A percentile compares a stretch with the other conserved stretches of the same genome.
Conservation (phyloP, 2,888 invertebrate species). For the Pseudanteris insignis region DNA sequence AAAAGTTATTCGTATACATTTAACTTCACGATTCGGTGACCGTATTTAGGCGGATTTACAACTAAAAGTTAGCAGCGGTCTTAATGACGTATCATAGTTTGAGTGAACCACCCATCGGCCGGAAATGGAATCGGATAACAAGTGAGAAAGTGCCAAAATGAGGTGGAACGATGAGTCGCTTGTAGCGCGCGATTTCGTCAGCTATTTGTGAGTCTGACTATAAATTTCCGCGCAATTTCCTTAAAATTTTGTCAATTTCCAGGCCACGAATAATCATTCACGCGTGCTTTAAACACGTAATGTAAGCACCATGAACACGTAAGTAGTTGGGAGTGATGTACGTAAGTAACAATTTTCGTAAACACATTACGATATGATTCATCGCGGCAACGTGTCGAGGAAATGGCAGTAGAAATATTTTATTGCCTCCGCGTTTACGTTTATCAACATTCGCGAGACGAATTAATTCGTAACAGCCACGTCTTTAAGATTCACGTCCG, state of each 20-base stretch:
- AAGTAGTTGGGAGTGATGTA: not conserved
- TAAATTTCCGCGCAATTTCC: slow-evolving; percentile 62
- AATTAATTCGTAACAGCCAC: slow-evolving; percentile 1
- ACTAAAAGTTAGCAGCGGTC: no score
- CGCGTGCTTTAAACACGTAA: slow-evolving; percentile 22
- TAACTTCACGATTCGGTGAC: no score
- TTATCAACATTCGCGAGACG: slow-evolving; percentile 9
- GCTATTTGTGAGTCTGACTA: slow-evolving; percentile 54
- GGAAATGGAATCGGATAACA: slow-evolving; percentile 40
- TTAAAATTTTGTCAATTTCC: slow-evolving; percentile 62
- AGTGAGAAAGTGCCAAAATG: slow-evolving; percentile 36
- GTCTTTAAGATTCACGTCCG: slow-evolving; percentile 8
- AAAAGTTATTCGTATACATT: no score
- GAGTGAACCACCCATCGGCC: slow-evolving; percentile 4
- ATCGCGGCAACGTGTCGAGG: slow-evolving; percentile 2
- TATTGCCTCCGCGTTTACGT: not conserved
- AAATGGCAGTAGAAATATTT: slow-evolving; percentile 9
- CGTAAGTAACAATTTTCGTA: slow-evolving; percentile 25
- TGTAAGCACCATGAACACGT: slow-evolving; percentile 2
- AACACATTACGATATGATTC: slow-evolving; percentile 23
- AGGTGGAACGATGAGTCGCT: slow-evolving; percentile 21
- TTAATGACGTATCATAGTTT: slow-evolving; percentile 22
- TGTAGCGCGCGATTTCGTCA: slow-evolving; percentile 30
- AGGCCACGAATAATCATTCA: slow-evolving; percentile 45
- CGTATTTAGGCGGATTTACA: no score